These are phyloP conservation scores for Dryas iulia DNA, from an alignment of 1,140 invertebrate species.

Conservation along the genomic window DNA sequence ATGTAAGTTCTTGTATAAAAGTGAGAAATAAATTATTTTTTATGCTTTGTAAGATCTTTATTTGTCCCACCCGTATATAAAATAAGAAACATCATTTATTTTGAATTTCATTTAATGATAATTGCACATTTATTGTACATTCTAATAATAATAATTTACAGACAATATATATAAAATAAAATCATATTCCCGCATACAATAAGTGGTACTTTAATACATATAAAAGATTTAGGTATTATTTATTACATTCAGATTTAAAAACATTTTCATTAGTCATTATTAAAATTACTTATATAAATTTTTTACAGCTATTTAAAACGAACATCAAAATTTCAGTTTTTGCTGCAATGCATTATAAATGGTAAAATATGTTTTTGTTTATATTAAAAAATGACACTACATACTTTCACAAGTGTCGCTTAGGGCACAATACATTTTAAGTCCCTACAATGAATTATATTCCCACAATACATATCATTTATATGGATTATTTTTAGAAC, in stretches of 20 bases:
- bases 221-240: not conserved
- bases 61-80: not conserved
- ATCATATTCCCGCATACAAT: not conserved
- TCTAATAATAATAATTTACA: conserved; percentile 8
- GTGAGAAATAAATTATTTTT: conserved; percentile 23
- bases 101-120: conserved; percentile 26
- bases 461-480: no score
- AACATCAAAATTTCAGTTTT: no score
- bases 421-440: no score
- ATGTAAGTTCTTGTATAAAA: not conserved
- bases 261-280: not conserved
- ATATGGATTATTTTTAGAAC: no score
- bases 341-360: no score
- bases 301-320: no score
- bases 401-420: no score
- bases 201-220: not conserved
- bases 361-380: no score
- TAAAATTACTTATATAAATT: not conserved
- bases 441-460: no score
- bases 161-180: no score
- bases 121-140: conserved; percentile 29
- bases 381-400: no score
- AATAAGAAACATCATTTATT: not conserved
- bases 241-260: not conserved
- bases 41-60: conserved; percentile 7